Conservation (phyloP, 2,113 vertebrate species). For the Zeus faber region DNA sequence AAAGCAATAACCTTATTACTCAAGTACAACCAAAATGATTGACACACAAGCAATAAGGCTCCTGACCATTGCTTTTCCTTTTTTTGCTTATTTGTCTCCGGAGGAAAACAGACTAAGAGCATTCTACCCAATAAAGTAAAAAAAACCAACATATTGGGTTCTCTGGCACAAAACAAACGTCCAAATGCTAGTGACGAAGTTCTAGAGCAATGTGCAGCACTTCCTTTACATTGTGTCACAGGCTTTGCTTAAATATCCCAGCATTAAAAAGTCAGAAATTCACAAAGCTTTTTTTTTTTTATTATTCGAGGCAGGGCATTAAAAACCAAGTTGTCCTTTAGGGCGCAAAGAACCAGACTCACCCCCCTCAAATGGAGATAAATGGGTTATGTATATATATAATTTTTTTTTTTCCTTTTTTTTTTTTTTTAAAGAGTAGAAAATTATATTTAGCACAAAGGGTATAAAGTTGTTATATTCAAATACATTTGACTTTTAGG, state of each 20-base stretch:
- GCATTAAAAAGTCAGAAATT: too few species aligned
- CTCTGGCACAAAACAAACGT: not conserved
- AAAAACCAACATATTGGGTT: too few species aligned
- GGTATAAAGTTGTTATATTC: slow-evolving; percentile 32
- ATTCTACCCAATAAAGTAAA: too few species aligned
- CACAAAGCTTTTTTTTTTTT: too few species aligned
- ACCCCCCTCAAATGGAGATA: slow-evolving; percentile 23
- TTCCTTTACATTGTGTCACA: not conserved
- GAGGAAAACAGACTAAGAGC: too few species aligned
- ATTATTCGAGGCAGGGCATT: not conserved
- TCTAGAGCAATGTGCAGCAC: not conserved
- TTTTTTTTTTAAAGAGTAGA: slow-evolving; percentile 25
- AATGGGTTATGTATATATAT: slow-evolving; percentile 32
- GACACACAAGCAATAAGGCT: too few species aligned
- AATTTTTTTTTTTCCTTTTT: too few species aligned
- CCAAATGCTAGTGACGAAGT: not conserved
- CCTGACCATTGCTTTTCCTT: slow-evolving; percentile 1
- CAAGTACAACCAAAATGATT: too few species aligned
- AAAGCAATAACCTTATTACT: too few species aligned
- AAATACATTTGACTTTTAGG: slow-evolving; percentile 24
- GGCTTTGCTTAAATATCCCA: not conserved
- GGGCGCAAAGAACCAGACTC: slow-evolving; percentile 23
- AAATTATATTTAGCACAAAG: slow-evolving; percentile 25
- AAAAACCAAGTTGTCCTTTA: slow-evolving; percentile 8
- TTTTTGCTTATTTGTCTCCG: not conserved